Evolutionary conservation across 2,113 vertebrate genomes (phyloP), one percentile per base, ranked within the genome.

Genomic region (Martes martes): DNA sequence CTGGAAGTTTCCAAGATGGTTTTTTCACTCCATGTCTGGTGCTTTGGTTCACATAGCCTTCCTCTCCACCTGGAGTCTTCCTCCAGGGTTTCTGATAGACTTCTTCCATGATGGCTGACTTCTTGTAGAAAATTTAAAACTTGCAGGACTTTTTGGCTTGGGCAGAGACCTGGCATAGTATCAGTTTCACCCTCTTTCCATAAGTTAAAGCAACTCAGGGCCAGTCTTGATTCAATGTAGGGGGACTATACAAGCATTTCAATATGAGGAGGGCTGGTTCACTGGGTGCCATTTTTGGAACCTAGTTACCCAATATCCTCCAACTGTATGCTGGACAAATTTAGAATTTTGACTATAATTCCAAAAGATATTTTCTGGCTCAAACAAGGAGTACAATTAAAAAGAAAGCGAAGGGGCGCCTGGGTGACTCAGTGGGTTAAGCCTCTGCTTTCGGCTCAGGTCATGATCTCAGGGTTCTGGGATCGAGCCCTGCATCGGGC

Each of bases 281-380:
- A 73, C 7, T 21, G 18, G 50, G n/a, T 39, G 11, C 42, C 33
- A 28, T 69, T 57, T 89, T 63, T 80, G 55, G 67, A 89, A 94
- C 65, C 19, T n/a, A 84, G 80, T 36, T 83, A 24, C 28, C 36
- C 2, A 1, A 59, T 28, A 73, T 31, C 7, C 39, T 88, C 74
- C 42, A 82, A 61, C 23, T 57, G 36, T 18, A 89, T 45, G 63
- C 2, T 80, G 31, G 10, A 78, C 85, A 87, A 82, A 91, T 50
- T 78, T 57, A 91, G 59, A 94, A 85, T 95, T 95, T 86, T 61
- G 28, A 45, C 9, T 78, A 14, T 45, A 76, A 84, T 93, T 86
- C 24, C 78, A 89, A 93, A 52, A 69, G 91, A 50, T 73, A 93
- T 52, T 73, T 89, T 69, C 76, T 94, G 8, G 33, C 42, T 87